These are phyloP conservation scores for Branchellion lobata DNA, from an alignment of 2,888 invertebrate genomes.

Conservation along the genomic window DNA sequence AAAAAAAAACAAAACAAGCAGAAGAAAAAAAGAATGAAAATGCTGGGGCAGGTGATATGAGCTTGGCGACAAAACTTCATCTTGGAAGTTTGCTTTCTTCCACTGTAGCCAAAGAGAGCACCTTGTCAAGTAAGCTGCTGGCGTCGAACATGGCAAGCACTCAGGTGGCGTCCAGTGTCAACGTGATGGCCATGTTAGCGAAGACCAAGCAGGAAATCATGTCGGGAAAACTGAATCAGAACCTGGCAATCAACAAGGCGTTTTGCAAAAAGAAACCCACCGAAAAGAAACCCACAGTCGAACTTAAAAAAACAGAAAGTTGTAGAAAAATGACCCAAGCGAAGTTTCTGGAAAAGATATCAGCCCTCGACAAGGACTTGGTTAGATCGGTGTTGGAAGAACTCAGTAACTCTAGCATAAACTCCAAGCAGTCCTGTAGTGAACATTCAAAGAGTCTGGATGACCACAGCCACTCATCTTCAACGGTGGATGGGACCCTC, in stretches of 20 bases:
- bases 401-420: no score
- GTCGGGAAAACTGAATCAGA: background rate
- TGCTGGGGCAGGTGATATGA: background rate
- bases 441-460: no score
- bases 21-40: background rate
- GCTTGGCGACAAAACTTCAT: background rate
- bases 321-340: background rate
- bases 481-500: no score
- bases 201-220: background rate
- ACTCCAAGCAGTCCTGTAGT: no score
- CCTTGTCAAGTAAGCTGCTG: background rate
- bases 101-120: no score
- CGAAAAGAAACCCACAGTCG: background rate
- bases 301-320: background rate
- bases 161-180: background rate
- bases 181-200: background rate
- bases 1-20: background rate
- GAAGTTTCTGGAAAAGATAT: no score
- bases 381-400: no score
- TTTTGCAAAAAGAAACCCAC: background rate
- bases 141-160: background rate
- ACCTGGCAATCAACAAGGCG: background rate
- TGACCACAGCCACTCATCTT: no score
- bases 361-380: no score
- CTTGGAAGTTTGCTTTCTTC: no score